Evolutionary conservation across 2,113 vertebrate genomes (phyloP).

Genomic region (Thomomys bottae): DNA sequence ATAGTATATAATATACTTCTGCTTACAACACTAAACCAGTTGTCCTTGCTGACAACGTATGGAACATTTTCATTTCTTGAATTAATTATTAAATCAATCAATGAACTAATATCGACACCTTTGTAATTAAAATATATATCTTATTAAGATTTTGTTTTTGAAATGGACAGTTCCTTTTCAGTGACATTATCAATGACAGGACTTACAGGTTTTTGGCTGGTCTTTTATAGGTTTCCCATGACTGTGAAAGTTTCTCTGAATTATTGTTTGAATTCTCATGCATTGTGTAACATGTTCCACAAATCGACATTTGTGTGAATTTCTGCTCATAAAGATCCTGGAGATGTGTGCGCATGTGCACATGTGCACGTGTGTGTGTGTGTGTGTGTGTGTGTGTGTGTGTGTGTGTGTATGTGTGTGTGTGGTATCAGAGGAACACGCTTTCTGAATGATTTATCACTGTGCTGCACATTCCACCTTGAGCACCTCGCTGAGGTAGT

Average conservation of each 20-base stretch:
- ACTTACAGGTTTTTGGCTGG: rapidly evolving
- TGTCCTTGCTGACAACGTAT: not conserved
- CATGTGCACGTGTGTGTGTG: no score
- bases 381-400: no score
- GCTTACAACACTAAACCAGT: rapidly evolving
- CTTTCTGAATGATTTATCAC: not conserved
- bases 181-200: not conserved
- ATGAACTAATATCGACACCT: not conserved
- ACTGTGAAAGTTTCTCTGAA: not conserved
- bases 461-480: not conserved
- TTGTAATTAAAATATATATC: not conserved
- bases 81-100: no score
- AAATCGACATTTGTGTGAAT: not conserved
- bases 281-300: not conserved
- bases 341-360: no score
- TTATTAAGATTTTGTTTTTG: not conserved
- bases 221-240: not conserved
- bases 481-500: not conserved
- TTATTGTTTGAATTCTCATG: not conserved
- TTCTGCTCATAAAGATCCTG: not conserved
- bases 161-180: not conserved
- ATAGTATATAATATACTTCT: not conserved
- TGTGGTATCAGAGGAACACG: not conserved
- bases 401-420: no score
- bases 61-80: not conserved